Conservation (phyloP, 1,140 invertebrate species). For the Penaeus vannamei region DNA sequence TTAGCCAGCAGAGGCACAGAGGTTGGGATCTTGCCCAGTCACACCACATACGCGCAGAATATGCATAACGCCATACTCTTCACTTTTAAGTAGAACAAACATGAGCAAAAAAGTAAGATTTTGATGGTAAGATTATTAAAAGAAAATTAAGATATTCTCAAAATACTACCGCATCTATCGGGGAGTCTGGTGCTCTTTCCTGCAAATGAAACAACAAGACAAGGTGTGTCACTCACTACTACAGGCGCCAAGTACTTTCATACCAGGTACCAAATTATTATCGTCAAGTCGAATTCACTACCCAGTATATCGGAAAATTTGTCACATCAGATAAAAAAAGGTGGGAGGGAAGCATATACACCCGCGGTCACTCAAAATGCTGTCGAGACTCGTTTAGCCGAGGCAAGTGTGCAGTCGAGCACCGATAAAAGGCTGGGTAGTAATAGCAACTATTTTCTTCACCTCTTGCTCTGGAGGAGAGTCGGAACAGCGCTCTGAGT, state of each 20-base stretch:
- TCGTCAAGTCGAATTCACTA: neutral
- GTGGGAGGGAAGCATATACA: too few relatives aligned
- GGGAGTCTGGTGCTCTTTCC: conserved; percentile 59
- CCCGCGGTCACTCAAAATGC: too few relatives aligned
- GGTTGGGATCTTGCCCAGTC: neutral
- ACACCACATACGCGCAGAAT: conserved; percentile 44
- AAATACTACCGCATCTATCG: conserved; percentile 65
- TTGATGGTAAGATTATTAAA: conserved; percentile 48
- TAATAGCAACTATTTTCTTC: too few relatives aligned
- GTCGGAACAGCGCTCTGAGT: too few relatives aligned
- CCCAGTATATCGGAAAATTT: too few relatives aligned
- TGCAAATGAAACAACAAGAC: conserved; percentile 63
- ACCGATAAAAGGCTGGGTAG: too few relatives aligned
- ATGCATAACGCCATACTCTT: conserved; percentile 57
- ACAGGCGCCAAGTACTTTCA: conserved; percentile 44
- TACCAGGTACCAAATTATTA: conserved; percentile 40
- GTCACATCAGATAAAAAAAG: too few relatives aligned
- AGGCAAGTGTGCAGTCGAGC: too few relatives aligned
- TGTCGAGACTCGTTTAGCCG: too few relatives aligned
- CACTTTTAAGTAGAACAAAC: conserved; percentile 50
- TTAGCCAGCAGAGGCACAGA: too few relatives aligned
- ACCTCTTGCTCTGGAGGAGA: too few relatives aligned
- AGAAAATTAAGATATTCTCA: conserved; percentile 64
- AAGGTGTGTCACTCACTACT: conserved; percentile 64
- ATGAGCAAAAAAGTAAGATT: conserved; percentile 45